These are phyloP conservation scores for Pseudococcus longispinus DNA, from an alignment of 2,888 invertebrate species.

Conservation along the genomic window DNA sequence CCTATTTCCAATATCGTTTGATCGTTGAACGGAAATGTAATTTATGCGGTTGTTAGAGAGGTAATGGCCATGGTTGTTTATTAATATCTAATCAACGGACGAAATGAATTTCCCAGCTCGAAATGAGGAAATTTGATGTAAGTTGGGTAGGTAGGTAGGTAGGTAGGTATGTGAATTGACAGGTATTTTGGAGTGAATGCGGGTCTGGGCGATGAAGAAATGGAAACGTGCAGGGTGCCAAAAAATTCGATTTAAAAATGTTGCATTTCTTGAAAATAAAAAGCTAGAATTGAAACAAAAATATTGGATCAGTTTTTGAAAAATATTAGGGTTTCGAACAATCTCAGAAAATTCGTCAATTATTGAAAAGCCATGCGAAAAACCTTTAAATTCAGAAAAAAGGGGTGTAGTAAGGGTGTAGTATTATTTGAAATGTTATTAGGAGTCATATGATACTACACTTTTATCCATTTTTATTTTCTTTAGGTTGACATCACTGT, in stretches of 20 bases:
- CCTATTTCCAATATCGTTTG: neutral
- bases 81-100: neutral
- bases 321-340: too few relatives aligned
- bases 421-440: too few relatives aligned
- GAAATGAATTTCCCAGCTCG: neutral
- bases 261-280: neutral
- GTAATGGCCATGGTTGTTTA: neutral
- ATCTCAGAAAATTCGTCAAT: too few relatives aligned
- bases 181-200: neutral
- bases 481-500: too few relatives aligned
- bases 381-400: too few relatives aligned
- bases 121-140: neutral
- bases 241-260: too few relatives aligned
- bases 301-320: too few relatives aligned
- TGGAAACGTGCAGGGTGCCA: neutral
- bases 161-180: neutral
- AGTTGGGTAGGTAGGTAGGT: neutral
- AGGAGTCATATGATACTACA: too few relatives aligned
- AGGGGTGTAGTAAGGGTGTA: too few relatives aligned
- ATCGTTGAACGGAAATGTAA: neutral
- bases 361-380: too few relatives aligned
- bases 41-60: neutral
- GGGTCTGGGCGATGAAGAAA: neutral
- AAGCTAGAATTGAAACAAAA: too few relatives aligned
- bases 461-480: too few relatives aligned